phyloP scores from a whole-genome alignment of 2,797 vertebrate species.

The Cygnus olor region DNA sequence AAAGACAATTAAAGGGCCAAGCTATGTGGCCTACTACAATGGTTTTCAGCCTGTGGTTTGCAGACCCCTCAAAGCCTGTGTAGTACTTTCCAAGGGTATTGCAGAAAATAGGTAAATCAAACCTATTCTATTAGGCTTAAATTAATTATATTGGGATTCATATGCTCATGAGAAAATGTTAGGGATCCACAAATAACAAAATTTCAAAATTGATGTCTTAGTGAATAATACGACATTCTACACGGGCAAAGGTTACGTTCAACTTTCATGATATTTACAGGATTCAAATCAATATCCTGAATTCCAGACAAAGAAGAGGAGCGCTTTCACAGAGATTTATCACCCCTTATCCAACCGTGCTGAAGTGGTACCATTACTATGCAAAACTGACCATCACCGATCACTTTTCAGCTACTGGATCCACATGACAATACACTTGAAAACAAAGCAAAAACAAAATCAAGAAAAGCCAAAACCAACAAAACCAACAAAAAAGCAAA shows the following conservation, averaged over 20 bases:
- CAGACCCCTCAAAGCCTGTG: background rate
- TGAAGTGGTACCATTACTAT: slow-evolving; percentile 28
- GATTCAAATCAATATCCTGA: slow-evolving; percentile 52
- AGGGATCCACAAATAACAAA: background rate
- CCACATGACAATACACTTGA: slow-evolving; percentile 40
- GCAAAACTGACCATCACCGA: slow-evolving; percentile 36
- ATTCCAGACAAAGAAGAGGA: slow-evolving; percentile 42
- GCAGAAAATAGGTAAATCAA: slow-evolving; percentile 25
- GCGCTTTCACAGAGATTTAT: slow-evolving; percentile 47
- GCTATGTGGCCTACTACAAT: slow-evolving; percentile 13
- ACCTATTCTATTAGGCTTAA: background rate
- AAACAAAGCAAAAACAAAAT: slow-evolving; percentile 1
- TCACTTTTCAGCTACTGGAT: slow-evolving; percentile 23
- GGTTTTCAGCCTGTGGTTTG: background rate
- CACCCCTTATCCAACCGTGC: slow-evolving; percentile 33
- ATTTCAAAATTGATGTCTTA: background rate
- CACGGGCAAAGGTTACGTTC: slow-evolving; percentile 4
- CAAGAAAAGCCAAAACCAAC: too few species aligned
- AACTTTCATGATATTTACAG: slow-evolving; percentile 8
- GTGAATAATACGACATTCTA: background rate
- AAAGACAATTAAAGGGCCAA: slow-evolving; percentile 50
- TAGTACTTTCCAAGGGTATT: background rate
- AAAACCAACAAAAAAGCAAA: background rate
- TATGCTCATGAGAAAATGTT: background rate
- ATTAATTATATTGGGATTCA: background rate